Base-by-base conservation (phyloP, 2,113 vertebrate species). In the Hipposideros armiger region DNA sequence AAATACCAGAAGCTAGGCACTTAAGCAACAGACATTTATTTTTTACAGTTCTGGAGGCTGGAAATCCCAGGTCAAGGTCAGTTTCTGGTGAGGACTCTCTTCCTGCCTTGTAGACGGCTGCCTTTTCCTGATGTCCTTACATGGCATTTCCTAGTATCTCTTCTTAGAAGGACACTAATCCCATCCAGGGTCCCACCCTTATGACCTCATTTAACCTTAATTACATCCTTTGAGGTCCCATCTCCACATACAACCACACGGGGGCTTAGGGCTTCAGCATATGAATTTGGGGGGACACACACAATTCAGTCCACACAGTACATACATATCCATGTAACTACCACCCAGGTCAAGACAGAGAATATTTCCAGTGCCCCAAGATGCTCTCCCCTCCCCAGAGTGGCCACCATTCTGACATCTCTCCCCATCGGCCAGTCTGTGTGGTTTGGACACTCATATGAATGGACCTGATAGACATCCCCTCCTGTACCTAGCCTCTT, bases 301-400 rank as follows among this genome's bases (percentile, higher is more conserved):
- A 28, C 2, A 14, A 0, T 3, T 36, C 28, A 54, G 52, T 22
- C 52, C n/a, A 2, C 10, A 7, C 3, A 3, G 17, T 2, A 4
- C 17, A 4, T 24, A 4, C 24, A 0, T 10, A 10, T 36, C 56
- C 2, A 0, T 5, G 17, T n/a, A 36, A 10, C 62, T 30, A 45
- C 52, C 26, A 1, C 73, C n/a, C 14, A 20, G 22, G 40, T 40
- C 54, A 36, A 30, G 58, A 36, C 4, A 15, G 30, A 64, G 22
- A 19, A 6, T 62, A 15, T 30, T 69, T n/a, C 52, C 62, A 11
- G 85, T 2, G n/a, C 69, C 62, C 22, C 16, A 30, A 72, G 2
- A 17, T 24, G 15, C 15, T 30, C 30, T 26, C 72, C 40, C 0
- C 47, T 19, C 17, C 56, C 32, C 26, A 9, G 40, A 72, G 64